phyloP scores from a whole-genome alignment of 1,140 invertebrate genomes.

The Caligus rogercresseyi region DNA sequence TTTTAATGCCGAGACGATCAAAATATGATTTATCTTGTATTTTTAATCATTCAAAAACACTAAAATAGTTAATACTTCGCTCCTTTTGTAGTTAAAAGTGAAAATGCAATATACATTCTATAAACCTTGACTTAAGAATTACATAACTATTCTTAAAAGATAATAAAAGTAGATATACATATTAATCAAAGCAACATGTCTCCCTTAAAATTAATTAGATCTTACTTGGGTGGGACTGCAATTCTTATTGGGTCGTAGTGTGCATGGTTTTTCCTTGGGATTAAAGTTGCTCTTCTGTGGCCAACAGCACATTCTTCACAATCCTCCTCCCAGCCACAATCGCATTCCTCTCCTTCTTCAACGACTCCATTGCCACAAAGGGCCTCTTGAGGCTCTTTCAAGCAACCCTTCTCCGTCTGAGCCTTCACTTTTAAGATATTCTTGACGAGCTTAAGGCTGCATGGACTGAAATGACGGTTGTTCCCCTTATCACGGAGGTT shows the following conservation, averaged over 20 bases:
- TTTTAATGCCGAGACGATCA: too few relatives aligned
- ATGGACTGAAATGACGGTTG: constrained; percentile 85
- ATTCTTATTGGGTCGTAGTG: constrained; percentile 49
- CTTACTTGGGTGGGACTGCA: constrained; percentile 62
- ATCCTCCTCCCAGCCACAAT: constrained; percentile 92
- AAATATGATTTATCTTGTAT: too few relatives aligned
- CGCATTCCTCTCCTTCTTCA: constrained; percentile 87
- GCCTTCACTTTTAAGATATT: constrained; percentile 83
- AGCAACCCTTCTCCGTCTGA: constrained; percentile 69
- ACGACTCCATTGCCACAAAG: constrained; percentile 94
- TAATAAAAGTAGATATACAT: too few relatives aligned
- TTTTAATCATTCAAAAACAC: too few relatives aligned
- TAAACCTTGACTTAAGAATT: too few relatives aligned
- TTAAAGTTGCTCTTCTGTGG: constrained; percentile 61
- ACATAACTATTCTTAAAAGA: too few relatives aligned
- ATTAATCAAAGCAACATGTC: too few relatives aligned
- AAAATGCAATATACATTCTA: too few relatives aligned
- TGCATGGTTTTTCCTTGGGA: constrained; percentile 56
- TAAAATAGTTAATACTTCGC: too few relatives aligned
- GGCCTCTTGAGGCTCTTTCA: constrained; percentile 73
- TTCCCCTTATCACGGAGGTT: constrained; percentile 85
- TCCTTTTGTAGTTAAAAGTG: too few relatives aligned
- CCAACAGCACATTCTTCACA: constrained; percentile 83
- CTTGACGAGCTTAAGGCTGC: constrained; percentile 80
- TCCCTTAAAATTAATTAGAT: too few relatives aligned